Percentiles rank a stretch among this genome's conserved stretches.
These are phyloP conservation scores for Dipodomys spectabilis DNA, from an alignment of 2,113 vertebrate species.

Conservation along the genomic window DNA sequence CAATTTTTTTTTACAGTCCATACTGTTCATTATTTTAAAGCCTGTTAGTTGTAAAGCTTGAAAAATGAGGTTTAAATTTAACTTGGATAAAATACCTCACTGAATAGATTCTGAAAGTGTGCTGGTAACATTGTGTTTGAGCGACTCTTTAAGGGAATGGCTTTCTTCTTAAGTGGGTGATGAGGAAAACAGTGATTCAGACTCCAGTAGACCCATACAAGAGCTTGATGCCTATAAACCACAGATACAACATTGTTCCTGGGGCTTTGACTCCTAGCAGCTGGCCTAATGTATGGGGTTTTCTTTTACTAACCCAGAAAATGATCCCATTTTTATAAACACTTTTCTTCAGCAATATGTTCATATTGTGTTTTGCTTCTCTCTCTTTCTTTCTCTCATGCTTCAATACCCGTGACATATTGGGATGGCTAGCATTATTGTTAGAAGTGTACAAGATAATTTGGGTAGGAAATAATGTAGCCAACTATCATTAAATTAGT, in stretches of 20 bases:
- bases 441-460: constrained; percentile 63
- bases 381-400: neutral
- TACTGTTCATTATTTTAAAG: constrained; percentile 74
- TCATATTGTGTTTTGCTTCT: constrained; percentile 30
- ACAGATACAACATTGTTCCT: neutral
- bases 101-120: constrained; percentile 43
- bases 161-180: constrained; percentile 47
- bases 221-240: neutral
- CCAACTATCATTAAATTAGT: constrained; percentile 68
- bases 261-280: neutral
- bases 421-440: constrained; percentile 56
- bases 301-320: constrained; percentile 47
- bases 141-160: constrained; percentile 29
- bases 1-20: constrained; percentile 47
- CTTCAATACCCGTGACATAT: neutral
- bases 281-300: constrained; percentile 33
- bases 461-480: constrained; percentile 68
- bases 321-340: constrained; percentile 22
- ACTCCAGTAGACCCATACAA: neutral
- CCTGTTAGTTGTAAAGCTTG: constrained; percentile 57
- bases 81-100: constrained; percentile 51
- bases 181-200: constrained; percentile 44
- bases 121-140: constrained; percentile 59
- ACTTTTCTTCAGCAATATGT: constrained; percentile 60
- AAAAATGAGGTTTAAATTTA: constrained; percentile 71